These are phyloP conservation scores for Peromyscus maniculatus DNA, from an alignment of 2,113 vertebrate genomes.

Conservation along the genomic window DNA sequence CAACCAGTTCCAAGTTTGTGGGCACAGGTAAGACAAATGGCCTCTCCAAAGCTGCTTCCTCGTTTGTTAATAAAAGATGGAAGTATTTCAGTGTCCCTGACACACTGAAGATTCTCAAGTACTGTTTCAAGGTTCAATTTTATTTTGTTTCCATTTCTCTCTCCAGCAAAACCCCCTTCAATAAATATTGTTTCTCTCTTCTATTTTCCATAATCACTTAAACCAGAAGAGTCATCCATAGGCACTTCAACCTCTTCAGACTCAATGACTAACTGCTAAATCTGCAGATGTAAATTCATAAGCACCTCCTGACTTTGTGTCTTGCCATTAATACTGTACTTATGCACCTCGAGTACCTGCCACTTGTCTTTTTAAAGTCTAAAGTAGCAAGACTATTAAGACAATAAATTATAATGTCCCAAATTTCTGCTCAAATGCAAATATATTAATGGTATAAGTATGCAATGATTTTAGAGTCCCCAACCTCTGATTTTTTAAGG, in stretches of 20 bases:
- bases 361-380: not conserved
- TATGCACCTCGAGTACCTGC: not conserved
- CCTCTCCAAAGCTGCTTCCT: not conserved
- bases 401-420: not conserved
- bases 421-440: slow-evolving; percentile 29
- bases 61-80: not conserved
- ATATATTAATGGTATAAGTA: slow-evolving; percentile 7
- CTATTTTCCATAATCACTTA: not conserved
- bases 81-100: not conserved
- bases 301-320: not conserved
- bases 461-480: not conserved
- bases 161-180: not conserved
- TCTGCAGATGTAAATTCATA: not conserved
- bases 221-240: not conserved
- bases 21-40: not conserved
- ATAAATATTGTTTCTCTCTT: not conserved
- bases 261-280: not conserved
- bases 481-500: not conserved
- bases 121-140: not conserved
- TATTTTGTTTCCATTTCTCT: not conserved
- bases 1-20: not conserved
- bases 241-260: not conserved
- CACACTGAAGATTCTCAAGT: not conserved
- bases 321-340: not conserved
- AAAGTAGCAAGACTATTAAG: not conserved